phyloP scores from a whole-genome alignment of 2,888 invertebrate genomes.

The Phymatocera aterrima region DNA sequence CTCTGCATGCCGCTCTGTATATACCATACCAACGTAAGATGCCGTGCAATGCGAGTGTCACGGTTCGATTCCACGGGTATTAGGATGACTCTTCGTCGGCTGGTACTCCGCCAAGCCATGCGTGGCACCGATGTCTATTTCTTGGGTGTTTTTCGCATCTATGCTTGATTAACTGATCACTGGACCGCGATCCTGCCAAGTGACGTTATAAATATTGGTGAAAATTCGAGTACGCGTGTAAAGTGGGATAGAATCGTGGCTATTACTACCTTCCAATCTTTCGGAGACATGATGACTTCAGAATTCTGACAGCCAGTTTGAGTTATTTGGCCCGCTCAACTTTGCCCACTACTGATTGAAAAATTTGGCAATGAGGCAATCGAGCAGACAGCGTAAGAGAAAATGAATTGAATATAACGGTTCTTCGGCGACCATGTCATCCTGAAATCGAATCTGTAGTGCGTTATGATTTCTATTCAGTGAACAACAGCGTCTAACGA shows the following conservation, averaged over 20 bases:
- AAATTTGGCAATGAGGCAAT: conserved; percentile 7
- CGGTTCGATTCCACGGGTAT: conserved; percentile 44
- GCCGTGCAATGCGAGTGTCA: conserved; percentile 33
- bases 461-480: conserved; percentile 16
- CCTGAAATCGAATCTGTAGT: neutral
- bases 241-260: neutral
- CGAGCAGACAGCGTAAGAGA: conserved; percentile 18
- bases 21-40: conserved; percentile 8
- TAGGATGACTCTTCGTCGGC: conserved; percentile 35
- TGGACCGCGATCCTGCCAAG: conserved; percentile 19
- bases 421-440: conserved; percentile 9
- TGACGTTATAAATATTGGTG: neutral
- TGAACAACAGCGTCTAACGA: conserved; percentile 22
- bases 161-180: conserved; percentile 37
- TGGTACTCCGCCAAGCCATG: conserved; percentile 40
- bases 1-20: conserved; percentile 33
- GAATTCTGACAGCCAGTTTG: neutral
- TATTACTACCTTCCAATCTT: no score
- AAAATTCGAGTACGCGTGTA: neutral
- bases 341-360: neutral
- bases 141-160: conserved; percentile 41
- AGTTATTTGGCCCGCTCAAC: neutral
- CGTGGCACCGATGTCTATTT: conserved; percentile 36
- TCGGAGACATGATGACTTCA: no score
- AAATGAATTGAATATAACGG: conserved; percentile 39